Conservation (phyloP, 2,797 vertebrate genomes). For the Ctenopoma multispine region DNA sequence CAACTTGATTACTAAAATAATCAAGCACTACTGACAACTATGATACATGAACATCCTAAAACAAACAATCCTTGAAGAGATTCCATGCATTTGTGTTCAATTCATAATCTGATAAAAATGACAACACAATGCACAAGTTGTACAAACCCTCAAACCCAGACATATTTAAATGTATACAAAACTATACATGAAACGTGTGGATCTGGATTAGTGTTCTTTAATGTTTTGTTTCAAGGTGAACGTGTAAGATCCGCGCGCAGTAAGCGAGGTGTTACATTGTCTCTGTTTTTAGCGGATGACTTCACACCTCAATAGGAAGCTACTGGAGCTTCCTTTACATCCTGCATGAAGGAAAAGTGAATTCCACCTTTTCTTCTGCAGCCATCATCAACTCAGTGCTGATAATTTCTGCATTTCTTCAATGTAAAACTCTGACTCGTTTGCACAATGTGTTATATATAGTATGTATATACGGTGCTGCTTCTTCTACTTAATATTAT, state of each 20-base stretch:
- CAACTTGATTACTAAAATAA: too few species aligned
- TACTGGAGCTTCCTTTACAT: slow-evolving; percentile 31
- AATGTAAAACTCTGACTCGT: slow-evolving; percentile 4
- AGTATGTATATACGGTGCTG: neutral
- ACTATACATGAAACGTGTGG: slow-evolving; percentile 12
- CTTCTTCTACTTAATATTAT: neutral
- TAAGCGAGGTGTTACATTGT: slow-evolving; percentile 53
- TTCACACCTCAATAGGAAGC: slow-evolving; percentile 57
- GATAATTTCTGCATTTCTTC: slow-evolving; percentile 34
- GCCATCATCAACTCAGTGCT: slow-evolving; percentile 11
- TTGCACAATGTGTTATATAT: neutral
- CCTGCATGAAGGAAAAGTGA: slow-evolving; percentile 27
- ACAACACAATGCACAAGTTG: neutral
- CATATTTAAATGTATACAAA: neutral
- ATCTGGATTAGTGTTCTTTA: neutral
- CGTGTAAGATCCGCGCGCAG: slow-evolving; percentile 38
- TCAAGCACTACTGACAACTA: neutral
- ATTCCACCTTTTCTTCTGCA: slow-evolving; percentile 22
- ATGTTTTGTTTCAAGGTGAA: slow-evolving; percentile 37
- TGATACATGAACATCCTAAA: slow-evolving; percentile 16
- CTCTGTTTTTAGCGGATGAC: slow-evolving; percentile 54
- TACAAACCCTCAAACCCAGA: neutral
- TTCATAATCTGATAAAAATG: neutral
- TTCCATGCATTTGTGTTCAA: neutral
- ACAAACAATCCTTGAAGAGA: neutral